These are phyloP conservation scores for Ivindomyrus marchei DNA, from an alignment of 2,113 vertebrate genomes.

Conservation along the genomic window DNA sequence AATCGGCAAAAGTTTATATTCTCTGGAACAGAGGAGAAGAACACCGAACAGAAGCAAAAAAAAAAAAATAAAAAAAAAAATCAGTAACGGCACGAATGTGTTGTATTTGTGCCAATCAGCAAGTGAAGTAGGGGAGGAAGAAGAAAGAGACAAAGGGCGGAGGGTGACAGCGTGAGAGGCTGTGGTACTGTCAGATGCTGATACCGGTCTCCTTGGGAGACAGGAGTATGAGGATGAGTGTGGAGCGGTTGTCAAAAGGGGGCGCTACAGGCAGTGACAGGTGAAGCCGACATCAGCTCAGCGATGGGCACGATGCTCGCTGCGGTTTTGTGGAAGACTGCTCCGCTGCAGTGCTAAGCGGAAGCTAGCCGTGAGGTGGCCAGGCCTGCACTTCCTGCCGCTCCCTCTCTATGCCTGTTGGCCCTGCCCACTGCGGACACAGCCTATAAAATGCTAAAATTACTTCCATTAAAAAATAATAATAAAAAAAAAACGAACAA, in stretches of 20 bases:
- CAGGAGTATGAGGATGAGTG: slow-evolving; percentile 1
- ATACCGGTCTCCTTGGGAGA: slow-evolving; percentile 13
- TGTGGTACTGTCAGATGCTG: not conserved
- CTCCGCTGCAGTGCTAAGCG: not conserved
- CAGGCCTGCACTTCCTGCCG: not conserved
- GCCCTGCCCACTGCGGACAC: not conserved
- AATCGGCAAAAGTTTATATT: not conserved
- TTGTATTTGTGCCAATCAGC: not conserved
- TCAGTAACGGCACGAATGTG: not conserved
- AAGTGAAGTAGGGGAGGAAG: not conserved
- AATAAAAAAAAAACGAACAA: not conserved
- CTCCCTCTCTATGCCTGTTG: not conserved
- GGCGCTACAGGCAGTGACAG: not conserved
- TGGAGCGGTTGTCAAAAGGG: not conserved
- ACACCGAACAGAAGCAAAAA: not conserved
- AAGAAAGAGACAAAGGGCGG: not conserved
- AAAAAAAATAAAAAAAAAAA: not conserved
- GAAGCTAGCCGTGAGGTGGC: not conserved
- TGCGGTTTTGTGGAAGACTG: slow-evolving; percentile 18
- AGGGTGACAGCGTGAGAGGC: not conserved
- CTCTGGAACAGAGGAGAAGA: not conserved
- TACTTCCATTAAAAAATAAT: not conserved
- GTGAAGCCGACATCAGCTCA: not conserved
- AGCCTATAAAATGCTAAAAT: slow-evolving; percentile 3
- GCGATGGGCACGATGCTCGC: not conserved